Conservation (phyloP, 1,140 invertebrate species). For the Cotesia vestalis region DNA sequence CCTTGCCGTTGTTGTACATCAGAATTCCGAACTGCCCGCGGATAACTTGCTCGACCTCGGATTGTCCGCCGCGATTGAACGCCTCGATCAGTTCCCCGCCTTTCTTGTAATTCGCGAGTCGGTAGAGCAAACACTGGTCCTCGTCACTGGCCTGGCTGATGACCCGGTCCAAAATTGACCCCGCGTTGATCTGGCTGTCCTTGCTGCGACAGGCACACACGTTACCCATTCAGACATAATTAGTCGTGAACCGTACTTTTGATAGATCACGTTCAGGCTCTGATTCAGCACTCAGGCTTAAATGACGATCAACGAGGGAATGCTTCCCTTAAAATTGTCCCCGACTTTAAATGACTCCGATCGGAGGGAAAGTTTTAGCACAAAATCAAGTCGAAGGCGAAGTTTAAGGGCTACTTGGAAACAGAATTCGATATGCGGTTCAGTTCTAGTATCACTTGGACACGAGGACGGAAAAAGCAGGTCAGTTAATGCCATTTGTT, state of each 20-base stretch:
- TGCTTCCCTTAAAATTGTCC: too few species aligned
- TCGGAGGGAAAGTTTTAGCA: too few species aligned
- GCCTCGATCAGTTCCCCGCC: constrained; percentile 86
- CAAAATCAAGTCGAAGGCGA: not conserved
- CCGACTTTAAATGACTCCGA: too few species aligned
- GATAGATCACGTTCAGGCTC: not conserved
- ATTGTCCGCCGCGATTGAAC: constrained; percentile 81
- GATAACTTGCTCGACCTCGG: constrained; percentile 86
- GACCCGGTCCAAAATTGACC: constrained; percentile 85
- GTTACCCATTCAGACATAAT: constrained; percentile 63
- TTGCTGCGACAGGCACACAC: constrained; percentile 59
- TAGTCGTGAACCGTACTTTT: not conserved
- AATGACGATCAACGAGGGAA: too few species aligned
- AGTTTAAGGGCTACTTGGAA: not conserved
- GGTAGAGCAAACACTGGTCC: constrained; percentile 86
- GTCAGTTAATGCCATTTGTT: constrained; percentile 11
- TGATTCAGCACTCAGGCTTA: not conserved
- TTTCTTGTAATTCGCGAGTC: constrained; percentile 89
- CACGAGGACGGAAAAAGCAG: not conserved
- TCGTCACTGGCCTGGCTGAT: constrained; percentile 85
- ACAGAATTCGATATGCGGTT: too few species aligned
- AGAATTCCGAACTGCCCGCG: constrained; percentile 87
- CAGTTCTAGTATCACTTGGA: not conserved
- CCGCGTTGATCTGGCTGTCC: constrained; percentile 66
- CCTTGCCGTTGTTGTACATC: constrained; percentile 90